Base-by-base conservation (phyloP, 2,888 invertebrate genomes). In the Herminia tarsipennalis region DNA sequence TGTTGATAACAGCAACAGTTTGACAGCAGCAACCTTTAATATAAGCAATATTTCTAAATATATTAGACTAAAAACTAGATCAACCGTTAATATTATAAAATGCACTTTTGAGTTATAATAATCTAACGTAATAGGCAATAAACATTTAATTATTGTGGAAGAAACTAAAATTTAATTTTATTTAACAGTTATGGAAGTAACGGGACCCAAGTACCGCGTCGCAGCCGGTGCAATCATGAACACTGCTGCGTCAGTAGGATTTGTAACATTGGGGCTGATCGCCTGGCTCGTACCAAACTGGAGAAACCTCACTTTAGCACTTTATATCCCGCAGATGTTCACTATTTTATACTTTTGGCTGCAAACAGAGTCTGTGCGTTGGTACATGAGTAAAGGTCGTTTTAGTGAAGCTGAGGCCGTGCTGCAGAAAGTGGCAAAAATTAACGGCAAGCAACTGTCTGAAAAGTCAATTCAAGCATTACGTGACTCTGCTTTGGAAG, bases 101-200 rank as follows among this genome's bases (percentile, higher is more conserved):
- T n/a, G n/a, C n/a, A n/a, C n/a, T n/a, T n/a, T n/a, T n/a, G n/a
- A n/a, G n/a, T n/a, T n/a, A n/a, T n/a, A n/a, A n/a, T n/a, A n/a
- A n/a, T n/a, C n/a, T n/a, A n/a, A n/a, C n/a, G n/a, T n/a, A n/a
- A n/a, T n/a, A n/a, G n/a, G n/a, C n/a, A n/a, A n/a, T n/a, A n/a
- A n/a, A n/a, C n/a, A n/a, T n/a, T n/a, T n/a, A n/a, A n/a, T n/a
- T n/a, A n/a, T n/a, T n/a, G n/a, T n/a, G n/a, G n/a, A n/a, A n/a
- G n/a, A n/a, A n/a, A n/a, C n/a, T n/a, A n/a, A n/a, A n/a, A n/a
- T n/a, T n/a, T n/a, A n/a, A n/a, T n/a, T n/a, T n/a, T n/a, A n/a
- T n/a, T n/a, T n/a, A n/a, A n/a, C 83, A 95, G 95, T 94, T 24
- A 94, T 96, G 62, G 97, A 97, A 81, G 81, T 96, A 60, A 96